Conservation (phyloP, 1,140 invertebrate species). For the Sycobia sp. region DNA sequence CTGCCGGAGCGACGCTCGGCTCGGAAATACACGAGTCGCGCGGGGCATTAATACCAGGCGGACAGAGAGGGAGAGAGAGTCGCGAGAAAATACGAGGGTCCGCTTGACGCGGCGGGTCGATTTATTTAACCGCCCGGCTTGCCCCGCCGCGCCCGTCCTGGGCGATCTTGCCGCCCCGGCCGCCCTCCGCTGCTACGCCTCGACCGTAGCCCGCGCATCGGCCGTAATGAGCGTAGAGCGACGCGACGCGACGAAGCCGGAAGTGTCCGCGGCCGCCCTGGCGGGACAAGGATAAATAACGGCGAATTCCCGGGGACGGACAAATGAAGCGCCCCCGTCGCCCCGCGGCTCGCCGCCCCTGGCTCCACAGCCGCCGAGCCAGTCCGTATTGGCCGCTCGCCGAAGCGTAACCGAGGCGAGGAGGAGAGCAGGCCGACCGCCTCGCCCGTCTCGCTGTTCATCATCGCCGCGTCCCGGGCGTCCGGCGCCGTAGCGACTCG, state of each 20-base stretch:
- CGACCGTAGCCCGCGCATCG: too few relatives aligned
- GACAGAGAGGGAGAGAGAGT: too few relatives aligned
- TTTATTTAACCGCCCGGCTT: conserved; percentile 38
- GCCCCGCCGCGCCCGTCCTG: neutral
- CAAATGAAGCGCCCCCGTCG: conserved; percentile 1
- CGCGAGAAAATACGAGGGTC: conserved; percentile 36
- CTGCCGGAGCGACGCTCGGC: neutral
- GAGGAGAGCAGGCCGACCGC: too few relatives aligned
- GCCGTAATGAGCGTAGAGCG: too few relatives aligned
- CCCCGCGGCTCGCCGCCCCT: too few relatives aligned
- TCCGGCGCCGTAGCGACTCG: neutral
- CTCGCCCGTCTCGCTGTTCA: too few relatives aligned
- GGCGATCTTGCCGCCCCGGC: neutral
- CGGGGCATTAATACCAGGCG: conserved; percentile 40
- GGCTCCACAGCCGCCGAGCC: too few relatives aligned
- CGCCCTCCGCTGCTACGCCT: neutral
- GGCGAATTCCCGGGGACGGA: neutral
- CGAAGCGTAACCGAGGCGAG: too few relatives aligned
- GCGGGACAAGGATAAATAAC: conserved; percentile 6
- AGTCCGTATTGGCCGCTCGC: too few relatives aligned
- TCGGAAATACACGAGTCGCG: conserved; percentile 37
- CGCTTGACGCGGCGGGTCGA: conserved; percentile 34
- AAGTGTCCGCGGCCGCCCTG: too few relatives aligned
- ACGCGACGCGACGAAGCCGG: too few relatives aligned
- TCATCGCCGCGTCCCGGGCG: too few relatives aligned